Conservation (phyloP, 2,888 invertebrate genomes). For the Eledona agricola region DNA sequence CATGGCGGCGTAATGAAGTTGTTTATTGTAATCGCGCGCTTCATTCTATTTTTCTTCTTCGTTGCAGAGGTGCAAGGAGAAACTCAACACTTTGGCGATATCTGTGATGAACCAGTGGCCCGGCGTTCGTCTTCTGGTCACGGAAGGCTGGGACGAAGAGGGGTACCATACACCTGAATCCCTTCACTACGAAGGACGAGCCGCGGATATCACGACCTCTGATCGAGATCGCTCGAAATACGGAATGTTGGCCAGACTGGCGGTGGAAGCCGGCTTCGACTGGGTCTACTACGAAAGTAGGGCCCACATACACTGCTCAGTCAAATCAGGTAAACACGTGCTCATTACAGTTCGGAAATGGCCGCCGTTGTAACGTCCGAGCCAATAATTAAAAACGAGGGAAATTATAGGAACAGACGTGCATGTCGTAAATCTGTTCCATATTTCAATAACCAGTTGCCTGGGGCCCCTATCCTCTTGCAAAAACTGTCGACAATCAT, state of each 20-base stretch:
- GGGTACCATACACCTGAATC: slow-evolving; percentile 80
- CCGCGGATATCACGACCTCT: slow-evolving; percentile 94
- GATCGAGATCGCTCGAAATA: slow-evolving; percentile 93
- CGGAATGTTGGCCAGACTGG: slow-evolving; percentile 94
- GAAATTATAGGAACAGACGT: too few species aligned
- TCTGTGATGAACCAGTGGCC: slow-evolving; percentile 99
- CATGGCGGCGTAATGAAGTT: slow-evolving; percentile 24
- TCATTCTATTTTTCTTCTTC: slow-evolving; percentile 33
- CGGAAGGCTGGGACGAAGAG: slow-evolving; percentile 96
- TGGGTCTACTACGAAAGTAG: slow-evolving; percentile 98
- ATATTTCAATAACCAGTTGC: slow-evolving; percentile 17
- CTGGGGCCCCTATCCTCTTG: slow-evolving; percentile 35
- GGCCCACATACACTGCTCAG: slow-evolving; percentile 95
- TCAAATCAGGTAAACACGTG: slow-evolving; percentile 85
- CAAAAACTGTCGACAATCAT: slow-evolving; percentile 45
- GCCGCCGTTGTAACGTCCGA: too few species aligned
- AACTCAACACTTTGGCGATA: slow-evolving; percentile 91
- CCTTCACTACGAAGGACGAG: slow-evolving; percentile 95
- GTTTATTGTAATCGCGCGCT: slow-evolving; percentile 18
- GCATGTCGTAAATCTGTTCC: slow-evolving; percentile 3
- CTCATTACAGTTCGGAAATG: background rate
- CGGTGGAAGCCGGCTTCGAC: slow-evolving; percentile 97
- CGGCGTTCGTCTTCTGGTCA: slow-evolving; percentile 89
- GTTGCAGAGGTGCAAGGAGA: slow-evolving; percentile 94
- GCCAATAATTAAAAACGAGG: too few species aligned